These are phyloP conservation scores for Erythrocebus patas DNA, from an alignment of 2,113 vertebrate species.

Conservation along the genomic window DNA sequence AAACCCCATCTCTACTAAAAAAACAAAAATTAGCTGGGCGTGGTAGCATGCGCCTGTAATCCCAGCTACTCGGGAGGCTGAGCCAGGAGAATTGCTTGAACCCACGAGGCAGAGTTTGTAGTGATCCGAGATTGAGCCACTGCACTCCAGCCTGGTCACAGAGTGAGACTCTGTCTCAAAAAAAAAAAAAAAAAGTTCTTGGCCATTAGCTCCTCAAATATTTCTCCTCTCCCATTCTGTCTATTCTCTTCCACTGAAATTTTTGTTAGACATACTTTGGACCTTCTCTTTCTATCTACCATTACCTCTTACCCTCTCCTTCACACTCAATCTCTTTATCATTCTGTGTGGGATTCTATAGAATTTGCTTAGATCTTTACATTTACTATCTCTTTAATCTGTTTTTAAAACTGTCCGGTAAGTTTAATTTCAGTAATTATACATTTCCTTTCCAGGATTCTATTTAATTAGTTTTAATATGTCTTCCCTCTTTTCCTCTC, in stretches of 20 bases:
- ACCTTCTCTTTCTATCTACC: neutral
- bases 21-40: too few species aligned
- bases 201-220: neutral
- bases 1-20: too few species aligned
- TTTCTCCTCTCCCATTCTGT: neutral
- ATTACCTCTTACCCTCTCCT: neutral
- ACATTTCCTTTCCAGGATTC: neutral
- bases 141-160: too few species aligned
- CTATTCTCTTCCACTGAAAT: neutral
- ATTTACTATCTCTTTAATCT: neutral
- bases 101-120: too few species aligned
- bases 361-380: neutral
- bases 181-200: too few species aligned
- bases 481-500: neutral
- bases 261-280: neutral
- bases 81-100: too few species aligned
- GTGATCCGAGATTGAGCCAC: too few species aligned
- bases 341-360: neutral
- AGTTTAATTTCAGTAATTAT: neutral
- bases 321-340: neutral
- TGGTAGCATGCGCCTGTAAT: too few species aligned
- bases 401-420: neutral
- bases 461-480: neutral
- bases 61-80: too few species aligned
- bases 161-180: too few species aligned